These are phyloP conservation scores for Gallinago media DNA, from an alignment of 2,113 vertebrate species.

Conservation along the genomic window DNA sequence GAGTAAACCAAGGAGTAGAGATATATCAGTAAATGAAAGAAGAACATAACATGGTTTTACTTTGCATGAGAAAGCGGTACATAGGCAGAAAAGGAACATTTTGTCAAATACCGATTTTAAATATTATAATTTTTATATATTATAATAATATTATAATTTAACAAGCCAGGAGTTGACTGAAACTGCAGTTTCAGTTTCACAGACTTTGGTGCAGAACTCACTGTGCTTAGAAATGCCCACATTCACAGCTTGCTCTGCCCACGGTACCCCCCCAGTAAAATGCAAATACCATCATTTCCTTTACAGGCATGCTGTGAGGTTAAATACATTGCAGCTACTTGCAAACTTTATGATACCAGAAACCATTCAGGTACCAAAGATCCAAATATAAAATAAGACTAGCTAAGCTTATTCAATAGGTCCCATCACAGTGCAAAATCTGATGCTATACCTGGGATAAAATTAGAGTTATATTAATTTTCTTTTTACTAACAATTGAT, in stretches of 20 bases:
- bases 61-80: neutral
- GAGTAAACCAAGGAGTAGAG: neutral
- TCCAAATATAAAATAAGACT: neutral
- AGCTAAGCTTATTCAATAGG: neutral
- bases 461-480: neutral
- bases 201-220: neutral
- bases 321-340: neutral
- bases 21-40: neutral
- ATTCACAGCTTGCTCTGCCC: rapidly evolving
- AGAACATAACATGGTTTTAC: neutral
- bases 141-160: neutral
- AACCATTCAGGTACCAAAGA: neutral
- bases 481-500: neutral
- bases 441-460: neutral
- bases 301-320: neutral
- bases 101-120: neutral
- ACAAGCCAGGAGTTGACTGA: neutral
- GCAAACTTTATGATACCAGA: neutral
- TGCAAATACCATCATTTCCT: neutral
- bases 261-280: neutral
- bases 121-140: neutral
- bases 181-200: neutral
- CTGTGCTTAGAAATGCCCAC: neutral
- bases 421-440: neutral
- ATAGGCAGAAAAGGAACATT: neutral